phyloP scores from a whole-genome alignment of 2,888 invertebrate species.

The Ophion obscuratus region DNA sequence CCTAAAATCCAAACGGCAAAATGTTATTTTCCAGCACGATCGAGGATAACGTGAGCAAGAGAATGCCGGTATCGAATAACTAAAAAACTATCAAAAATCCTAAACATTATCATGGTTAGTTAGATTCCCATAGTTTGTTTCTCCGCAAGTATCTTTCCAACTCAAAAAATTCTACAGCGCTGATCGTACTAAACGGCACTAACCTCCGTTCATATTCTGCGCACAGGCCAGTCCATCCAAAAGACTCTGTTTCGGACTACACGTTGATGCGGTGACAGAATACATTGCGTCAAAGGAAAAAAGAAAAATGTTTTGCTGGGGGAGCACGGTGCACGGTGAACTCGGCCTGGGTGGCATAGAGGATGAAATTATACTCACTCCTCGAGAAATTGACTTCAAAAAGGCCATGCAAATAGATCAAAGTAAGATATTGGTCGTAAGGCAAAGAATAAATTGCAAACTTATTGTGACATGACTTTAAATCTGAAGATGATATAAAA shows the following conservation, averaged over 20 bases:
- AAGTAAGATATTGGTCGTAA: constrained; percentile 77
- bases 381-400: constrained; percentile 83
- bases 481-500: no score
- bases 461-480: neutral
- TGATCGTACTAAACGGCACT: neutral
- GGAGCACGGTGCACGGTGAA: constrained; percentile 91
- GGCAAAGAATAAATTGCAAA: neutral
- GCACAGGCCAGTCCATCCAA: constrained; percentile 76
- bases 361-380: constrained; percentile 87
- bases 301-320: constrained; percentile 89
- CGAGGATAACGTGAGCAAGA: constrained; percentile 4
- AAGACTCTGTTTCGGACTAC: constrained; percentile 73
- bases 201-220: neutral
- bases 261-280: constrained; percentile 60
- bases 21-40: constrained; percentile 20
- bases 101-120: constrained; percentile 57
- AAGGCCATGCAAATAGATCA: constrained; percentile 81
- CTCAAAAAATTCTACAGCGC: neutral
- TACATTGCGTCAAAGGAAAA: constrained; percentile 53
- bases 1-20: neutral
- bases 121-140: constrained; percentile 5
- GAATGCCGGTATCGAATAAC: constrained; percentile 5
- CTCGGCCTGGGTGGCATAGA: constrained; percentile 92
- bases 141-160: neutral
- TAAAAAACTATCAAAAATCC: constrained; percentile 55